phyloP scores from a whole-genome alignment of 92 coral and sea anemone species.

The Actinostola sp. region DNA sequence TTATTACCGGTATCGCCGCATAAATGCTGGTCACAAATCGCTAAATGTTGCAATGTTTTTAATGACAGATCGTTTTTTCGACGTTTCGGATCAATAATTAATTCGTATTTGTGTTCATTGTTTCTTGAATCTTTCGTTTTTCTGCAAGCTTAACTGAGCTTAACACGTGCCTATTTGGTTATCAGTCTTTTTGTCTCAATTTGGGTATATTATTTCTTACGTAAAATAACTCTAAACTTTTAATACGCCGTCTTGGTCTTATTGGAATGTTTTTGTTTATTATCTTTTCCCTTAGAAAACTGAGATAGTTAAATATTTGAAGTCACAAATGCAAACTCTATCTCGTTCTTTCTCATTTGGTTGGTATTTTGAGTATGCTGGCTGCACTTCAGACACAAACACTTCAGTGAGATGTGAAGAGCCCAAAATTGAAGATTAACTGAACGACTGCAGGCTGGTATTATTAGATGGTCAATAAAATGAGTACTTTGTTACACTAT shows the following conservation, averaged over 20 bases:
- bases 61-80: background rate
- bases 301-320: too few relatives aligned
- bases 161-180: too few relatives aligned
- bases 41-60: background rate
- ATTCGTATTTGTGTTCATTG: background rate
- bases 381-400: constrained; percentile 1
- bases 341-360: background rate
- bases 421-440: background rate
- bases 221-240: too few relatives aligned
- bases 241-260: too few relatives aligned
- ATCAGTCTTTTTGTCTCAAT: too few relatives aligned
- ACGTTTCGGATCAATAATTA: background rate
- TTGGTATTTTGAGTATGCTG: constrained; percentile 4
- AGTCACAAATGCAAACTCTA: background rate
- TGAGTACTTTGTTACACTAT: background rate
- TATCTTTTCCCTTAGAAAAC: too few relatives aligned
- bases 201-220: too few relatives aligned
- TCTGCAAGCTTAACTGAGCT: too few relatives aligned
- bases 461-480: background rate
- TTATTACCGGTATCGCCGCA: background rate
- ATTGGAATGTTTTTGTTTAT: background rate
- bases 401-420: background rate
- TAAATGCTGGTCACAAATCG: background rate
- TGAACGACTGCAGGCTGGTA: background rate
- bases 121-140: too few relatives aligned